phyloP scores from a whole-genome alignment of 2,113 vertebrate species.

The Pagrus major region DNA sequence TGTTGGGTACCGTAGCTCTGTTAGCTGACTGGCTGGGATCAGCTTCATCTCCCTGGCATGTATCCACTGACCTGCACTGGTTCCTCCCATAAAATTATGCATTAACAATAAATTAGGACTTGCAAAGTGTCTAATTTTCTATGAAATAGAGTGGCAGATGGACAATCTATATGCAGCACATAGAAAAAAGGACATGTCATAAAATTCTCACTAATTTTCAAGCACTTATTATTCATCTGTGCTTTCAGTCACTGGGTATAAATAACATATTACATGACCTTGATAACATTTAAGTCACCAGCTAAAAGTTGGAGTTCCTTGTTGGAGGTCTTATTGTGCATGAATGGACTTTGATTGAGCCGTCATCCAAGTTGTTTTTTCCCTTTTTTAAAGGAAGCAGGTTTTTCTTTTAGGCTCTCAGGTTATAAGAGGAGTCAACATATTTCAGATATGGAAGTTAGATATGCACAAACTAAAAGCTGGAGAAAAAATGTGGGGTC shows the following conservation, averaged over 20 bases:
- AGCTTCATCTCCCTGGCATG: not conserved
- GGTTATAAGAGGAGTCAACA: conserved; percentile 17
- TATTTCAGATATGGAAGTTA: conserved; percentile 42
- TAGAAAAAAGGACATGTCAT: not conserved
- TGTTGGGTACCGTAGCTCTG: too few species aligned
- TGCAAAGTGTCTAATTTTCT: not conserved
- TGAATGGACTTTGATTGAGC: not conserved
- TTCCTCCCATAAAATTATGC: not conserved
- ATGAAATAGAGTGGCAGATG: not conserved
- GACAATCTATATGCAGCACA: not conserved
- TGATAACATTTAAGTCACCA: not conserved
- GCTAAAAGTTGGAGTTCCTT: not conserved
- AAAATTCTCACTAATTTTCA: not conserved
- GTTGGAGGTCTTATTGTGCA: not conserved
- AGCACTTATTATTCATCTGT: not conserved
- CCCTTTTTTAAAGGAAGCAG: too few species aligned
- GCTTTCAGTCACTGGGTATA: not conserved
- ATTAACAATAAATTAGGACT: not conserved
- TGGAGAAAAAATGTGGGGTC: conserved; percentile 50
- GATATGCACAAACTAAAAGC: conserved; percentile 53
- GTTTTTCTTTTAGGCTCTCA: not conserved
- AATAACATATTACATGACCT: not conserved
- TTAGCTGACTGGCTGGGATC: too few species aligned
- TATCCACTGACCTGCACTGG: too few species aligned
- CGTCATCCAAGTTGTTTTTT: not conserved